Conservation (phyloP, 2,113 vertebrate species). For the Oncorhynchus mykiss region DNA sequence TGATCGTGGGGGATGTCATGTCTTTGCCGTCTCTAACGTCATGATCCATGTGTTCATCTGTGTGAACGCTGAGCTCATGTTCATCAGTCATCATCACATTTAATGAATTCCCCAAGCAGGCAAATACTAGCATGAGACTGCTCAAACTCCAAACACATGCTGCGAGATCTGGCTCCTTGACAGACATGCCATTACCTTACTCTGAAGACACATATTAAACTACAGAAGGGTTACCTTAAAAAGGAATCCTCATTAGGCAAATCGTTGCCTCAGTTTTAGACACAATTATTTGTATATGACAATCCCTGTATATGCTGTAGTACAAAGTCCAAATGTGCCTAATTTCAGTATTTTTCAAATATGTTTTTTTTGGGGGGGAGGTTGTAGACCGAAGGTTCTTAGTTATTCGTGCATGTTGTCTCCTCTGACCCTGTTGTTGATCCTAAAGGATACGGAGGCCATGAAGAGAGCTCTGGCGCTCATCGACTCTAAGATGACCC, state of each 20-base stretch:
- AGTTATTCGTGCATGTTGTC: constrained; percentile 19
- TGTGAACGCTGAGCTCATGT: background rate
- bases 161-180: background rate
- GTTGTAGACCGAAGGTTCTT: background rate
- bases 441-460: constrained; percentile 90
- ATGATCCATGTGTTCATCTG: background rate
- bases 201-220: too few species aligned
- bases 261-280: too few species aligned
- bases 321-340: background rate
- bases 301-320: too few species aligned
- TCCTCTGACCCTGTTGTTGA: constrained; percentile 41
- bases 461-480: constrained; percentile 96
- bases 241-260: background rate
- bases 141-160: background rate
- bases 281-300: too few species aligned
- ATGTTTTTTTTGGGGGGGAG: background rate
- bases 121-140: background rate
- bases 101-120: constrained; percentile 1
- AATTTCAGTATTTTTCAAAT: background rate
- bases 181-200: too few species aligned
- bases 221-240: background rate
- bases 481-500: constrained; percentile 94
- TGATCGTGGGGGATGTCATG: background rate
- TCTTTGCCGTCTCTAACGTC: too few species aligned
- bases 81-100: background rate